Conservation (phyloP, 1,140 invertebrate species). For the Papilio glaucus region DNA sequence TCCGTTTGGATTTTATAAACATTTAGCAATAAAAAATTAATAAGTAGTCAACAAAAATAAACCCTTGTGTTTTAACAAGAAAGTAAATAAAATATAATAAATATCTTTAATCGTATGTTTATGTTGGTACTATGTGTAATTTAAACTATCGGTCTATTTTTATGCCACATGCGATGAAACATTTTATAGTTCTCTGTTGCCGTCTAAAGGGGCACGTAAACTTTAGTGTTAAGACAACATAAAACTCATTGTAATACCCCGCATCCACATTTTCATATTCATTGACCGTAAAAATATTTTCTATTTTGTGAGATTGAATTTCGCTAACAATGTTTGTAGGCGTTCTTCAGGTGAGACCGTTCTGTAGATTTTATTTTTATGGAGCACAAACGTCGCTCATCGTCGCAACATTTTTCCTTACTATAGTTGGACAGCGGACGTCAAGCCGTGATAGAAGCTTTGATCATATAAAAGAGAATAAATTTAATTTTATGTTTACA, state of each 20-base stretch:
- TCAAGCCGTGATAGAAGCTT: slow-evolving; percentile 18
- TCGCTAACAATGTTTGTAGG: slow-evolving; percentile 79
- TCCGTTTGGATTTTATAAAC: no score
- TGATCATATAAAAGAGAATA: slow-evolving; percentile 1
- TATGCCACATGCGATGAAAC: slow-evolving; percentile 15
- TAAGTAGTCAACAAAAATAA: no score
- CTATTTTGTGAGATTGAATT: slow-evolving; percentile 82
- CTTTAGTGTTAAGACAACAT: slow-evolving; percentile 67
- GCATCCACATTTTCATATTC: slow-evolving; percentile 79
- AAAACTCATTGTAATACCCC: slow-evolving; percentile 62
- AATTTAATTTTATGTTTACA: neutral
- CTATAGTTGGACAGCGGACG: slow-evolving; percentile 13
- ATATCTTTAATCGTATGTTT: neutral
- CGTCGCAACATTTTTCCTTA: slow-evolving; percentile 22
- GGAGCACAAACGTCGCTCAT: slow-evolving; percentile 31
- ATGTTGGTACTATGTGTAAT: slow-evolving; percentile 1
- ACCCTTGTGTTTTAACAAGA: no score
- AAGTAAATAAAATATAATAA: no score
- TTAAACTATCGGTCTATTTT: slow-evolving; percentile 18
- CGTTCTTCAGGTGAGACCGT: slow-evolving; percentile 64
- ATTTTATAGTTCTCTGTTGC: slow-evolving; percentile 16
- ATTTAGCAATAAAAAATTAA: no score
- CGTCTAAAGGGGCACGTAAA: slow-evolving; percentile 46
- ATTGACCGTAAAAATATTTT: slow-evolving; percentile 82
- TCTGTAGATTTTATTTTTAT: slow-evolving; percentile 69